These are phyloP conservation scores for Isotomurus palustris DNA, from an alignment of 2,888 invertebrate genomes.

Conservation along the genomic window DNA sequence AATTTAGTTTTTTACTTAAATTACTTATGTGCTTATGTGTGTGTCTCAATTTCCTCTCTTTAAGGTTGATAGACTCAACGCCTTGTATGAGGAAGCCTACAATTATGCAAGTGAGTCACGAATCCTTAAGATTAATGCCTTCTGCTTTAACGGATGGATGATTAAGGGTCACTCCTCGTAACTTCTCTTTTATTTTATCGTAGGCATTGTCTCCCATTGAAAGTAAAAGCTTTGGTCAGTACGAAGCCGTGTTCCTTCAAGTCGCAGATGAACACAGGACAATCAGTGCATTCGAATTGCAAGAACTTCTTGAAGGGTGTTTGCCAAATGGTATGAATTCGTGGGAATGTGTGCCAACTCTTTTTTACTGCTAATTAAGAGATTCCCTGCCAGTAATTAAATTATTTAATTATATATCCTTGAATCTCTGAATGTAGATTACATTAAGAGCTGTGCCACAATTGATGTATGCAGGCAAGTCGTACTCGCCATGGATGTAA, in stretches of 20 bases:
- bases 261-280: constrained; percentile 85
- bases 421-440: constrained; percentile 58
- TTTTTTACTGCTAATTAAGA: not conserved
- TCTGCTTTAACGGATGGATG: no score
- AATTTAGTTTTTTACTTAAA: no score
- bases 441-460: constrained; percentile 88
- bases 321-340: constrained; percentile 67
- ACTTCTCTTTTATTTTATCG: constrained; percentile 22
- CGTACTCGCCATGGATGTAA: constrained; percentile 81
- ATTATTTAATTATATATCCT: not conserved
- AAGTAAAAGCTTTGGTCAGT: constrained; percentile 72
- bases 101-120: constrained; percentile 58
- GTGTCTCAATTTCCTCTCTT: constrained; percentile 40
- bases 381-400: not conserved
- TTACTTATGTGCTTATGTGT: constrained; percentile 6
- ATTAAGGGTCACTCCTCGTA: no score
- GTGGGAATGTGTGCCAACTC: not conserved
- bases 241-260: constrained; percentile 84
- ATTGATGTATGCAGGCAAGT: constrained; percentile 88
- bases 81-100: constrained; percentile 68
- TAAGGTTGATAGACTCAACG: constrained; percentile 57
- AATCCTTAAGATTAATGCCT: not conserved
- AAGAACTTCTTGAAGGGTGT: constrained; percentile 83
- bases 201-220: constrained; percentile 62
- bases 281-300: constrained; percentile 84